These are phyloP conservation scores for Cyclura pinguis DNA, from an alignment of 2,797 vertebrate genomes.

Conservation along the genomic window DNA sequence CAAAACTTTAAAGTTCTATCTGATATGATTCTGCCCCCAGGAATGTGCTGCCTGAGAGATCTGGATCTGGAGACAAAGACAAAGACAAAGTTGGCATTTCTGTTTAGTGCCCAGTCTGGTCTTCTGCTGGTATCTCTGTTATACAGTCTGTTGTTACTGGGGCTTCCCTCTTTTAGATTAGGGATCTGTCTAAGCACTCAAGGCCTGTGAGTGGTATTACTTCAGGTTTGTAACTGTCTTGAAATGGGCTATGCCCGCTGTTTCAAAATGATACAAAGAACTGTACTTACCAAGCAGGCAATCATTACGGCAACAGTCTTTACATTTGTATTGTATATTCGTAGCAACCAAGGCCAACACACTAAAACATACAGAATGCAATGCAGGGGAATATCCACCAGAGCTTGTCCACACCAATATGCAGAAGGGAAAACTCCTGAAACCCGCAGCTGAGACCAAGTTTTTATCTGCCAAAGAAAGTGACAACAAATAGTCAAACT, in stretches of 20 bases:
- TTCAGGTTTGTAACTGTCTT: neutral
- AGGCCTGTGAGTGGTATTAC: neutral
- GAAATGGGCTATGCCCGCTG: neutral
- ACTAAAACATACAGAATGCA: conserved; percentile 69
- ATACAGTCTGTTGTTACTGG: neutral
- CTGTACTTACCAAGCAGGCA: conserved; percentile 53
- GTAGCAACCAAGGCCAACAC: conserved; percentile 14
- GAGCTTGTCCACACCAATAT: conserved; percentile 93
- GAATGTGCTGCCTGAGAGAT: neutral
- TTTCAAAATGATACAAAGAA: neutral
- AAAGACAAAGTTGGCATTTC: neutral
- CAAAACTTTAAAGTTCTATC: too few species aligned
- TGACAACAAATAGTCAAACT: neutral
- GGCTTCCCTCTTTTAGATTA: neutral
- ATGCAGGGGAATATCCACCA: conserved; percentile 88
- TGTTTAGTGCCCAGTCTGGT: neutral
- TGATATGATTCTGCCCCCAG: too few species aligned
- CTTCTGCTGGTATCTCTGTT: neutral
- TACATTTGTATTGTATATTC: neutral
- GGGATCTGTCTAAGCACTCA: neutral
- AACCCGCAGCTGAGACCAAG: conserved; percentile 84
- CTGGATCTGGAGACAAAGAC: too few species aligned
- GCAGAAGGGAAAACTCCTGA: conserved; percentile 92
- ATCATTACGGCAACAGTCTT: accelerated
- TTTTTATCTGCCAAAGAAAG: conserved; percentile 82